Evolutionary conservation across 2,888 invertebrate species (phyloP).

Genomic region (Acrobasis suavella): DNA sequence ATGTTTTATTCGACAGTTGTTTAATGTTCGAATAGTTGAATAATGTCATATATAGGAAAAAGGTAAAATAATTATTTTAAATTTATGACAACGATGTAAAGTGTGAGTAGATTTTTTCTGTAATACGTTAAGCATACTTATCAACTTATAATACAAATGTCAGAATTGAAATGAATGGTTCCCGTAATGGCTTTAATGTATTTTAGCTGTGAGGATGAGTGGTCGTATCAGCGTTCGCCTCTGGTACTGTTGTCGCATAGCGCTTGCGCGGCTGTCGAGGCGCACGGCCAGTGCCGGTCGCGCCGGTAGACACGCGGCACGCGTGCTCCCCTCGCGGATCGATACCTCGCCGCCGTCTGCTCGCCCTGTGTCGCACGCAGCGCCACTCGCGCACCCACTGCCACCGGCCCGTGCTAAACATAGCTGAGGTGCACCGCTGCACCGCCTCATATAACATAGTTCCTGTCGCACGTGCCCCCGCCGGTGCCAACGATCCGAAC

Average conservation of each 20-base stretch:
- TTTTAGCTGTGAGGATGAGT: conserved; percentile 2
- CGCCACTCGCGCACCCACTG: conserved; percentile 48
- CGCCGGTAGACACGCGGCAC: conserved; percentile 77
- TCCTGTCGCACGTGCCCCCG: conserved; percentile 45
- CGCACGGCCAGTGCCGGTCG: conserved; percentile 71
- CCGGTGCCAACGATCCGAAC: conserved; percentile 35
- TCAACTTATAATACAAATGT: background rate
- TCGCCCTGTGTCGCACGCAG: conserved; percentile 44
- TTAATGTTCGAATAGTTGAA: too few relatives aligned
- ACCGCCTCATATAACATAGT: conserved; percentile 49
- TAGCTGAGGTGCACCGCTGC: conserved; percentile 70
- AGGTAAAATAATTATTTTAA: too few relatives aligned
- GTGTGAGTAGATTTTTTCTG: too few relatives aligned
- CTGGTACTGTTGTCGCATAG: conserved; percentile 40
- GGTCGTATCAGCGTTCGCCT: conserved; percentile 33
- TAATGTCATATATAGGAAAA: too few relatives aligned
- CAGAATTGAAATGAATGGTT: conserved; percentile 3
- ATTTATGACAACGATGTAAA: too few relatives aligned
- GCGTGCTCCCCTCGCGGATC: conserved; percentile 58
- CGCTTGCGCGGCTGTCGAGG: conserved; percentile 65
- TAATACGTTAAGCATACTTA: too few relatives aligned
- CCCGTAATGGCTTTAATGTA: conserved; percentile 2
- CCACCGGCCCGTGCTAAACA: conserved; percentile 58
- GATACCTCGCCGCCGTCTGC: conserved; percentile 42
- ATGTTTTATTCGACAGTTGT: too few relatives aligned